Evolutionary conservation across 1,140 invertebrate genomes (phyloP), one percentile per base, ranked within the genome.

Genomic region (Sitobion miscanthi): DNA sequence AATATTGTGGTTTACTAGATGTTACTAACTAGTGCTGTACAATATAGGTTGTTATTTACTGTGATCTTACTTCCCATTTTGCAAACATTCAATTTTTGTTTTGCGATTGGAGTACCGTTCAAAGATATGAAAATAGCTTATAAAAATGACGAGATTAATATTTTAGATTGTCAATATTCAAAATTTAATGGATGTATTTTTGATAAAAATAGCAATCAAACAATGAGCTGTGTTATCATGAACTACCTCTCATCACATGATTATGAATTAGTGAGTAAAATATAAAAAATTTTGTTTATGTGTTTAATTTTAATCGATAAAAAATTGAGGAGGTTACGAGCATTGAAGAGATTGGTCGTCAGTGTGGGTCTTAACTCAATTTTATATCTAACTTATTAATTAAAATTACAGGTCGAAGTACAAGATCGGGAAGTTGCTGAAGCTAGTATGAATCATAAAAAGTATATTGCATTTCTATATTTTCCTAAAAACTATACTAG

Each of bases 401-500:
- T 45, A 8, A 45, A 17, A 20, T 52, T 85, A 42, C 14, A 93
- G 91, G 7, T 57, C 2, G 91, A 86, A 93, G 82, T 93, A 30
- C 25, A 54, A 20, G 49, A 83, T 57, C 49, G 77, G 7, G 49
- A 86, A 57, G 21, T 0, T 57, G 82, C 82, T 20, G 91, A 93
- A 85, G 14, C 14, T 23, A n/a, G 38, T 21, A 54, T 85, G 25
- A 86, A 45, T 42, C 30, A 93, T 42, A 2, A 25, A 20, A 38
- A 49, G 2, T 86, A 86, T 54, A 93, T 86, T 52, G 91, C 82
- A 7, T 93, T 93, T 57, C 8, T 93, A 20, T 54, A 93, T 85
- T 93, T 93, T 57, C 91, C 82, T 30, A 52, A 93, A 85, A 93
- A 93, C 25, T 93, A n/a, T 45, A 93, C 91, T 20, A 54, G 47